Evolutionary conservation across 2,113 vertebrate genomes (phyloP).

Genomic region (Polypterus bichir): DNA sequence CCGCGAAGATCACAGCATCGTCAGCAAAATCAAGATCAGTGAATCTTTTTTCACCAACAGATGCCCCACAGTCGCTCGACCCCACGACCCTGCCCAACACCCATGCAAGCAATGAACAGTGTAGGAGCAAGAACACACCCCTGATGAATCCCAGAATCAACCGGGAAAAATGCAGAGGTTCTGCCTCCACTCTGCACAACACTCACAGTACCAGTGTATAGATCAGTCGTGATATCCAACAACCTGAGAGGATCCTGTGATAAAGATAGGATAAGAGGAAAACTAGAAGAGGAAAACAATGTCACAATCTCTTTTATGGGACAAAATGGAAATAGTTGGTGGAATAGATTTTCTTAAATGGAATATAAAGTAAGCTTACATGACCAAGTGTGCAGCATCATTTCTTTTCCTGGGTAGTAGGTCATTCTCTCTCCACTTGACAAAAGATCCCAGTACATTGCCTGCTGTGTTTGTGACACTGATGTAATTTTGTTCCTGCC

Average conservation of each 20-base stretch:
- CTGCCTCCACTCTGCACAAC: too few species aligned
- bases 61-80: too few species aligned
- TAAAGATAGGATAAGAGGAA: too few species aligned
- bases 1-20: too few species aligned
- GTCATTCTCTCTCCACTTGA: constrained; percentile 45
- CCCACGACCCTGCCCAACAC: too few species aligned
- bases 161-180: too few species aligned
- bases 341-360: neutral
- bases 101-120: too few species aligned
- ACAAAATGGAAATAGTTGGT: neutral
- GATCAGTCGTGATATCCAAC: neutral
- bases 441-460: constrained; percentile 51
- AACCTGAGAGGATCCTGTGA: neutral
- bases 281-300: neutral
- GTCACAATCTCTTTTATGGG: accelerated
- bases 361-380: constrained; percentile 43
- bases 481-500: constrained; percentile 52
- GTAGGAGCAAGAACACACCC: too few species aligned
- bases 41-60: too few species aligned
- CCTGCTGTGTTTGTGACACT: constrained; percentile 38
- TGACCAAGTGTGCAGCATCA: constrained; percentile 60
- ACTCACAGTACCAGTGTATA: neutral
- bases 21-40: too few species aligned
- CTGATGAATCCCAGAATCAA: too few species aligned
- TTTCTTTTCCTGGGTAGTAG: constrained; percentile 37